phyloP scores from a whole-genome alignment of 2,113 vertebrate genomes.

The Myanophis thanlyinensis region DNA sequence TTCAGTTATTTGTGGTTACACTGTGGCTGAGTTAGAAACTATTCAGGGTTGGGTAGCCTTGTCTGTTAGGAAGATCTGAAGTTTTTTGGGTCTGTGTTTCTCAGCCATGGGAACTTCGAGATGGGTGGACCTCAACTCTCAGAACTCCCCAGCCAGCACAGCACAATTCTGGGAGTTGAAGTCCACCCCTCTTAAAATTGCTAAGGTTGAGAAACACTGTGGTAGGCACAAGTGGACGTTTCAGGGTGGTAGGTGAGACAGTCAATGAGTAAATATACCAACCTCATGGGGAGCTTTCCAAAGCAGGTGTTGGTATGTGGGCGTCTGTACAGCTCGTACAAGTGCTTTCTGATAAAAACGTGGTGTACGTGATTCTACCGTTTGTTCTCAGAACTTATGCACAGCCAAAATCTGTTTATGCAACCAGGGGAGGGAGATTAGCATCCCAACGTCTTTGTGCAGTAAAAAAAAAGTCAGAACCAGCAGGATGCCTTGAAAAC shows the following conservation, averaged over 20 bases:
- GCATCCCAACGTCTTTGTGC: background rate
- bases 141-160: background rate
- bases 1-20: background rate
- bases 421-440: background rate
- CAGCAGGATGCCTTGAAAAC: background rate
- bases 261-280: background rate
- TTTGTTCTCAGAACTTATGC: background rate
- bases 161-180: background rate
- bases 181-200: background rate
- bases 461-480: background rate
- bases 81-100: background rate
- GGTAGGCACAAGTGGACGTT: background rate
- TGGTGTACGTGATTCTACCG: background rate
- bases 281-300: background rate
- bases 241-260: background rate
- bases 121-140: too few relatives aligned
- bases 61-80: background rate
- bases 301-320: slow-evolving; percentile 9
- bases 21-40: background rate
- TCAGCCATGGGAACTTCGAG: too few relatives aligned
- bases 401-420: background rate
- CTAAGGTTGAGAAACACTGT: background rate
- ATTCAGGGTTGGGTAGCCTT: background rate
- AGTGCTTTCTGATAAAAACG: background rate
- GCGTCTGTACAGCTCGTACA: background rate